A percentile compares a stretch with the other conserved stretches of the same genome.
These are phyloP conservation scores for Ameiurus melas DNA, from an alignment of 2,113 vertebrate genomes.

Conservation along the genomic window DNA sequence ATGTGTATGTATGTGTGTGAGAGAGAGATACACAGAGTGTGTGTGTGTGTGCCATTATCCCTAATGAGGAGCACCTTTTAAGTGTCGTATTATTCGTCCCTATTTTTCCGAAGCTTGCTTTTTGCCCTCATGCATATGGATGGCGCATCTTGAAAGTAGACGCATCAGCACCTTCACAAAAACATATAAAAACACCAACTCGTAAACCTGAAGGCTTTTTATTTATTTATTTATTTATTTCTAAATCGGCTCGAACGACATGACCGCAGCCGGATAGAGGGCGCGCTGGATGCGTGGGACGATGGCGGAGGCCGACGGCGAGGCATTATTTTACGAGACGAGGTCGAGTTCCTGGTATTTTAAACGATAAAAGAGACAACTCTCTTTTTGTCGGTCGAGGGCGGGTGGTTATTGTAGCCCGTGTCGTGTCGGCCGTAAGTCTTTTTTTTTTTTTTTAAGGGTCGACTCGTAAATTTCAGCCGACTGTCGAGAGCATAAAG, in stretches of 20 bases:
- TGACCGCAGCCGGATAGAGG: constrained; percentile 61
- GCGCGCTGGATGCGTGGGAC: constrained; percentile 54
- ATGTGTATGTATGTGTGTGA: neutral
- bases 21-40: neutral
- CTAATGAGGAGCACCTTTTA: constrained; percentile 55
- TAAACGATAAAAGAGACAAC: constrained; percentile 34
- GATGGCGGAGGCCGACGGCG: constrained; percentile 64
- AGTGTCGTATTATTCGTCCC: constrained; percentile 59
- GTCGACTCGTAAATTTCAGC: constrained; percentile 59
- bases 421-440: constrained; percentile 54
- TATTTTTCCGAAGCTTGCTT: constrained; percentile 49
- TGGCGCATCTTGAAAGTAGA: constrained; percentile 55
- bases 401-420: constrained; percentile 42
- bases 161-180: constrained; percentile 48
- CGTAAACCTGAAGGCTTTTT: constrained; percentile 17
- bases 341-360: constrained; percentile 58
- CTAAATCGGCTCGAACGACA: constrained; percentile 54
- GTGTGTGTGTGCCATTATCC: constrained; percentile 46
- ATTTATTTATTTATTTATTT: no score
- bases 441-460: constrained; percentile 17
- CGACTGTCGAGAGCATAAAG: constrained; percentile 52
- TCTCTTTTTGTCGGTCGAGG: constrained; percentile 8
- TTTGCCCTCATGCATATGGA: constrained; percentile 58
- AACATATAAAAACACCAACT: constrained; percentile 52
- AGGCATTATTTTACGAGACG: constrained; percentile 64